phyloP scores from a whole-genome alignment of 2,797 vertebrate species.

The Gephyroberyx darwinii region DNA sequence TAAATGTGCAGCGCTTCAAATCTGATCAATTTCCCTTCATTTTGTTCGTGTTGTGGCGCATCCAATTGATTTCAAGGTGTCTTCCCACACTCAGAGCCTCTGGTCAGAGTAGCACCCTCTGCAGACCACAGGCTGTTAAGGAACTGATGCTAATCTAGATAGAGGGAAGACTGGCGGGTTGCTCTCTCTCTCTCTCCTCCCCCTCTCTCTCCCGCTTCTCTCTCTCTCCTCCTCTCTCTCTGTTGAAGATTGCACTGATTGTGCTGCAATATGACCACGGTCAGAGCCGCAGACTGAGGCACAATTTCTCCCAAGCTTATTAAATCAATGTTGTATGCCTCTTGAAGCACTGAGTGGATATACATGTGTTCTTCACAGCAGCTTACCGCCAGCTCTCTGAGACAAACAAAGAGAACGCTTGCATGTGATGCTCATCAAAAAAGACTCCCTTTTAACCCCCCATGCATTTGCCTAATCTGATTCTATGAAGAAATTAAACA shows the following conservation, averaged over 20 bases:
- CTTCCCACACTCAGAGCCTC: conserved; percentile 50
- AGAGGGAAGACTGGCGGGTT: conserved; percentile 55
- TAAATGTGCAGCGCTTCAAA: conserved; percentile 15
- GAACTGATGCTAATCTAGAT: conserved; percentile 77
- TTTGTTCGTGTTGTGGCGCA: conserved; percentile 36
- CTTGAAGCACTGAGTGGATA: conserved; percentile 32
- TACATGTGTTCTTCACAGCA: conserved; percentile 59
- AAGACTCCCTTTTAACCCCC: conserved; percentile 66
- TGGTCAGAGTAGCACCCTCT: conserved; percentile 51
- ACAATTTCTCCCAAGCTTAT: conserved; percentile 63
- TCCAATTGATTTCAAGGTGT: conserved; percentile 59
- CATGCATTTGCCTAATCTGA: conserved; percentile 66
- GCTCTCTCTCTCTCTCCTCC: conserved; percentile 38
- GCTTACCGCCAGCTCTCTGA: conserved; percentile 48
- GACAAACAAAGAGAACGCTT: conserved; percentile 65
- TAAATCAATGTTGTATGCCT: conserved; percentile 64
- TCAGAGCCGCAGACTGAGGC: conserved; percentile 64
- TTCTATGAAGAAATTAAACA: conserved; percentile 60
- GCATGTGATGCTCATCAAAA: conserved; percentile 56
- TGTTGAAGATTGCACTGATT: conserved; percentile 71
- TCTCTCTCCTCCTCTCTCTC: conserved; percentile 38
- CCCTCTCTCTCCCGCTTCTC: background rate
- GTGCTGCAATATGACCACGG: conserved; percentile 78
- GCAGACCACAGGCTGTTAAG: conserved; percentile 63
- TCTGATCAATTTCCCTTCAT: conserved; percentile 36